phyloP scores from a whole-genome alignment of 2,797 vertebrate species.

The Lepilemur ruficaudatus region DNA sequence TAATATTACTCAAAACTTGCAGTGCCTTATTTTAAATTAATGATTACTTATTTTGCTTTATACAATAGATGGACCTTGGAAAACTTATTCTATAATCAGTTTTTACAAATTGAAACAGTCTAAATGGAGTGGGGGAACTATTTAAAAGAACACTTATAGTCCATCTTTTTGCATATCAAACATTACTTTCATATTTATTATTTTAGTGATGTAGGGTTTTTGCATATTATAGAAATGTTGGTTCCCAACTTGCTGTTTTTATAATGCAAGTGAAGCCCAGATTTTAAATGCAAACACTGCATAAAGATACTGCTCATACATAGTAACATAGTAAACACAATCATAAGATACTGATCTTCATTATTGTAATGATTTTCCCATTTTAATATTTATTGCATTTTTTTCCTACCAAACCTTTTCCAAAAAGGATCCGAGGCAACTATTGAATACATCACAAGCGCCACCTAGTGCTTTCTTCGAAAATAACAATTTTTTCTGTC shows the following conservation, averaged over 20 bases:
- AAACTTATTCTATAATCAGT: slow-evolving; percentile 21
- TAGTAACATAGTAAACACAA: slow-evolving; percentile 70
- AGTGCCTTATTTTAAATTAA: slow-evolving; percentile 34
- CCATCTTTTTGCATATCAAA: slow-evolving; percentile 25
- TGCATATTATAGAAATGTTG: slow-evolving; percentile 28
- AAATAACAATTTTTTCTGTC: slow-evolving; percentile 48
- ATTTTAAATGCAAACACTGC: slow-evolving; percentile 66
- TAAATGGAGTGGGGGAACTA: neutral
- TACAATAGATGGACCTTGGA: neutral
- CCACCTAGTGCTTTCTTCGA: slow-evolving; percentile 77
- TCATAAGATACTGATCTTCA: slow-evolving; percentile 65
- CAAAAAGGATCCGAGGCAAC: slow-evolving; percentile 25
- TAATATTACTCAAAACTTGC: neutral
- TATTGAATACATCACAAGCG: slow-evolving; percentile 58
- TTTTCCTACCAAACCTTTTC: slow-evolving; percentile 23
- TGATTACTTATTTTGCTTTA: slow-evolving; percentile 33
- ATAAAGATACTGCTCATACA: slow-evolving; percentile 68
- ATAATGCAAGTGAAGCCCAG: slow-evolving; percentile 29
- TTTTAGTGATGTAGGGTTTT: slow-evolving; percentile 45
- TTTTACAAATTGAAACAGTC: slow-evolving; percentile 38
- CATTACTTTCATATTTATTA: slow-evolving; percentile 42
- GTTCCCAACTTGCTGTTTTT: slow-evolving; percentile 36
- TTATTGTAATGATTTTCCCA: slow-evolving; percentile 64
- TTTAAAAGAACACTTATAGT: slow-evolving; percentile 8
- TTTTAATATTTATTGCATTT: slow-evolving; percentile 73